Percentiles rank a stretch among this genome's conserved stretches.
Conservation (phyloP, 1,140 invertebrate species). For the Heliconius congener region DNA sequence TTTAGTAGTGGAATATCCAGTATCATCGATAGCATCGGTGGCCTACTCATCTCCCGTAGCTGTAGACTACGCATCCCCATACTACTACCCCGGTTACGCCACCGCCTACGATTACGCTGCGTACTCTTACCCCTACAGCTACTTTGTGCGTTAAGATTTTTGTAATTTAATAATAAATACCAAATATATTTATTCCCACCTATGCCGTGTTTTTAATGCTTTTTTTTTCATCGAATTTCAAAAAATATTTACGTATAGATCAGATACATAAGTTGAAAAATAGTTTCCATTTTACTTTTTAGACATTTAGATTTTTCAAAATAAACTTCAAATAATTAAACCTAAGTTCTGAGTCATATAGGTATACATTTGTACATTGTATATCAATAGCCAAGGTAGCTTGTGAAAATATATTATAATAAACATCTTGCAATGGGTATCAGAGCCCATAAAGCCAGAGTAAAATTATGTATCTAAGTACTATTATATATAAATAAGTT, state of each 20-base stretch:
- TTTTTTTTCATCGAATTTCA: background rate
- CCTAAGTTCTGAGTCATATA: no score
- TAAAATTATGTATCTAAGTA: no score
- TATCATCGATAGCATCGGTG: conserved; percentile 39
- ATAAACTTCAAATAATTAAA: no score
- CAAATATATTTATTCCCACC: conserved; percentile 32
- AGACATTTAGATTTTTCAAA: no score
- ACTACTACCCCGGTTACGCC: conserved; percentile 54
- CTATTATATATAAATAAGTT: no score
- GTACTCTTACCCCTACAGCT: conserved; percentile 59
- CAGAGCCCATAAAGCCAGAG: no score
- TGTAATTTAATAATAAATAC: conserved; percentile 3
- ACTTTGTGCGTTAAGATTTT: conserved; percentile 46
- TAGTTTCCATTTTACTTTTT: no score
- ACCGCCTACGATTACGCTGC: conserved; percentile 56
- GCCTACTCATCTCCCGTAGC: conserved; percentile 63
- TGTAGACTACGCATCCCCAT: conserved; percentile 65
- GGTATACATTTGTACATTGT: no score
- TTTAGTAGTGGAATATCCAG: conserved; percentile 67
- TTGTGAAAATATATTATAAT: no score
- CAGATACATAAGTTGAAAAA: background rate
- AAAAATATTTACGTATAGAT: background rate
- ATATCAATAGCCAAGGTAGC: no score
- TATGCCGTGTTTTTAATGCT: conserved; percentile 5
- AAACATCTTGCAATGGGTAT: no score